Evolutionary conservation across 2,113 vertebrate species (phyloP), one percentile per base, ranked within the genome.

Genomic region (Rissa tridactyla): DNA sequence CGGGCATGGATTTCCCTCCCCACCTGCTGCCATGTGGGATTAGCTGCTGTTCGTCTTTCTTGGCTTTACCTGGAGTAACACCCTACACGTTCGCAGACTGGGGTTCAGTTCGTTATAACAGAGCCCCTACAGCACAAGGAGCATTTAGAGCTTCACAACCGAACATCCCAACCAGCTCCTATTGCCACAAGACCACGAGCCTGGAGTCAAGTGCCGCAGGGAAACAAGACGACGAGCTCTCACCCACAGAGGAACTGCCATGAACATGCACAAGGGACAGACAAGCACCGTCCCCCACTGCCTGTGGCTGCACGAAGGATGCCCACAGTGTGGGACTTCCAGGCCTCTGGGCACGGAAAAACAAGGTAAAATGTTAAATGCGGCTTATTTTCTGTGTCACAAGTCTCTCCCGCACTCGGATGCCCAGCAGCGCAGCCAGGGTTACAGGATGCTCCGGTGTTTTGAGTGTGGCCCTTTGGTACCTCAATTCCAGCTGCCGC

Each of bases 201-300:
- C 27, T 9, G 57, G 42, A 79, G 69, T 8, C 3, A 60, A 83
- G 60, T 1, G 27, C 5, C 23, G 4, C 10, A 2, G 29, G 73
- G 47, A 34, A 29, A 82, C 13, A 54, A 19, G 29, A 29, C 20
- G 36, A 22, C 1, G 1, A 32, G 42, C 38, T 40, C 76, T 55
- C 42, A 44, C 13, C n/a, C n/a, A 7, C 8, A 51, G 40, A 69
- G 73, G 18, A 21, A 61, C 15, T 36, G 57, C 42, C 6, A 2
- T 2, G 15, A 52, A 7, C 0, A 0, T 34, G 46, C 55, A 11
- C 57, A 30, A 30, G 17, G 11, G 11, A 38, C 6, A 40, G 47
- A 25, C 4, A 42, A 29, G 49, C 13, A 15, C n/a, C 1, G 1
- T 16, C 15, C n/a, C 29, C 65, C 19, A 6, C 58, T 72, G 86